These are phyloP conservation scores for Aricia artaxerxes DNA, from an alignment of 2,888 invertebrate species.

Conservation along the genomic window DNA sequence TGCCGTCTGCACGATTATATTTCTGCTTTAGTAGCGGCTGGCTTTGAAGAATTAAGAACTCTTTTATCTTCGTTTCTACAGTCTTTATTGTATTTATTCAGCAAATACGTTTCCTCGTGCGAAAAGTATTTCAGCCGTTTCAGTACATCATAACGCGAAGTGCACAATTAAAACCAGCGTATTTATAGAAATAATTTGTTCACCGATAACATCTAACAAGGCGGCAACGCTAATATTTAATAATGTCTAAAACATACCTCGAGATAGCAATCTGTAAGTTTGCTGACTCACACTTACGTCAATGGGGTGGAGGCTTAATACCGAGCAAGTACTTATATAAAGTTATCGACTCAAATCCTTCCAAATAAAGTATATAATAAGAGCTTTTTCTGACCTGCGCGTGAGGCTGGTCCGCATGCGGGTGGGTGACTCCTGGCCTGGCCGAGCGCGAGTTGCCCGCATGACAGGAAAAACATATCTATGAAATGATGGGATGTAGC, in stretches of 20 bases:
- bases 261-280: constrained; percentile 6
- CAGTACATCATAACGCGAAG: background rate
- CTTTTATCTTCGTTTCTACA: background rate
- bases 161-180: background rate
- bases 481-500: too few species aligned
- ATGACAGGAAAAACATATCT: too few species aligned
- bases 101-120: background rate
- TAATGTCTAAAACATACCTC: background rate
- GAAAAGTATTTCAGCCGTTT: background rate
- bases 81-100: background rate
- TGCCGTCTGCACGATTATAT: background rate
- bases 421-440: too few species aligned
- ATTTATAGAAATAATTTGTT: background rate
- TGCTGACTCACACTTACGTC: constrained; percentile 24
- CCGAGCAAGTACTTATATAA: background rate
- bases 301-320: background rate
- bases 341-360: too few species aligned
- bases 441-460: too few species aligned
- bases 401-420: too few species aligned
- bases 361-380: too few species aligned
- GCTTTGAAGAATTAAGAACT: constrained; percentile 1
- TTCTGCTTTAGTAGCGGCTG: background rate
- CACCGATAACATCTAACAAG: background rate
- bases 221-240: background rate
- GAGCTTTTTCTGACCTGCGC: too few species aligned